Evolutionary conservation across 2,888 invertebrate species (phyloP).

Genomic region (Thereva nobilitata): DNA sequence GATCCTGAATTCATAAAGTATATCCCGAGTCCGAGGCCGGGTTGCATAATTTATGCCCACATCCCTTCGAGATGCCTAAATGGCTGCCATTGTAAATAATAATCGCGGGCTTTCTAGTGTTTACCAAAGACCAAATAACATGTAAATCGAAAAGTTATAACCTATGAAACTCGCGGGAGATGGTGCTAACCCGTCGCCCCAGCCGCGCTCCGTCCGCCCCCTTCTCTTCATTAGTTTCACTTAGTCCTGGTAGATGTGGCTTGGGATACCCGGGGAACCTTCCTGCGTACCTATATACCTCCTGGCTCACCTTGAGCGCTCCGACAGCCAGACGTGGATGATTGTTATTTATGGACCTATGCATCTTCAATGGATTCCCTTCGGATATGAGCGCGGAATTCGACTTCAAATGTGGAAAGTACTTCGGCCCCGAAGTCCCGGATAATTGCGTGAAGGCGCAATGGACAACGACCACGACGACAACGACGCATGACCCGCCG

Average conservation of each 20-base stretch:
- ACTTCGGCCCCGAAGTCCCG: constrained; percentile 6
- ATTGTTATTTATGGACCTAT: constrained; percentile 36
- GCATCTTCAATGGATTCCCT: constrained; percentile 36
- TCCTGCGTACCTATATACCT: constrained; percentile 1
- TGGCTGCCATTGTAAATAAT: constrained; percentile 37
- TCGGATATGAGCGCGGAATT: constrained; percentile 24
- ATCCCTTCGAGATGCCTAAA: constrained; percentile 35
- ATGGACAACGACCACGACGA: constrained; percentile 4
- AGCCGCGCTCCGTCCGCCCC: neutral
- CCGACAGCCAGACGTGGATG: constrained; percentile 31
- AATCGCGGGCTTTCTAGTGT: constrained; percentile 39
- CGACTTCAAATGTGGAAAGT: constrained; percentile 14
- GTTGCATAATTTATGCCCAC: constrained; percentile 38
- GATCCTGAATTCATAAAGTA: constrained; percentile 19
- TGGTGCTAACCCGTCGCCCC: constrained; percentile 10
- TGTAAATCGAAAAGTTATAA: constrained; percentile 39
- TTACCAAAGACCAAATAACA: constrained; percentile 39
- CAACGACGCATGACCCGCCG: neutral
- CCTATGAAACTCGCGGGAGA: constrained; percentile 10
- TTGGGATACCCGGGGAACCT: neutral
- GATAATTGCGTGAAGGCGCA: constrained; percentile 26
- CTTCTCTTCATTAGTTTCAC: constrained; percentile 37
- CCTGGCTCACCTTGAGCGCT: constrained; percentile 19
- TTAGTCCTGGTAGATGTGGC: constrained; percentile 26
- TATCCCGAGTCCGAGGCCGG: constrained; percentile 9